Percentiles rank a stretch among this genome's conserved stretches.
Evolutionary conservation across 1,140 invertebrate genomes (phyloP).

Genomic region (Marisa cornuarietis): DNA sequence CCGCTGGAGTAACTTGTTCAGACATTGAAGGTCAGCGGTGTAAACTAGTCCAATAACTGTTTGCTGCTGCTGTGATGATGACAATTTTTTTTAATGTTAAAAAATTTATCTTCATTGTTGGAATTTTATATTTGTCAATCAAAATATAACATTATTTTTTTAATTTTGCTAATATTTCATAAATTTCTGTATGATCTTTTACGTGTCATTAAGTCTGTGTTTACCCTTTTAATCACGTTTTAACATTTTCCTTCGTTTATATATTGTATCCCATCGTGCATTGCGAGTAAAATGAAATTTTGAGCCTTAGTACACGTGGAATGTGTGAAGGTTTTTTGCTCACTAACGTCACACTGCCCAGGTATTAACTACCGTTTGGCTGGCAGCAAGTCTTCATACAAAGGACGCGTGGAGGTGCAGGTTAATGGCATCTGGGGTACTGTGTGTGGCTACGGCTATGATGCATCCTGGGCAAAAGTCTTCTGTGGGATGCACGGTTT

Average conservation of each 20-base stretch:
- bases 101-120: not conserved
- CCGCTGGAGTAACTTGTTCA: not conserved
- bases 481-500: constrained; percentile 45
- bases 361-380: not conserved
- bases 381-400: not conserved
- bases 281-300: not conserved
- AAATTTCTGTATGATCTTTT: not conserved
- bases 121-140: not conserved
- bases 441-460: constrained; percentile 45
- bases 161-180: not conserved
- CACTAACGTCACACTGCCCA: not conserved
- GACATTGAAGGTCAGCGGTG: not conserved
- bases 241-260: not conserved
- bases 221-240: not conserved
- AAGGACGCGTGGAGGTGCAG: constrained; percentile 43
- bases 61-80: not conserved
- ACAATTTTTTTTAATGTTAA: not conserved
- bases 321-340: not conserved
- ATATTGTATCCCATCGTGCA: not conserved
- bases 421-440: constrained; percentile 46
- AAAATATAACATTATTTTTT: not conserved
- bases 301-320: not conserved
- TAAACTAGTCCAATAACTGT: not conserved
- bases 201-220: not conserved
- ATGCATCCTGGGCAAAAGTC: constrained; percentile 38